Base-by-base conservation (phyloP, 2,113 vertebrate genomes). In the Catharus minimus region DNA sequence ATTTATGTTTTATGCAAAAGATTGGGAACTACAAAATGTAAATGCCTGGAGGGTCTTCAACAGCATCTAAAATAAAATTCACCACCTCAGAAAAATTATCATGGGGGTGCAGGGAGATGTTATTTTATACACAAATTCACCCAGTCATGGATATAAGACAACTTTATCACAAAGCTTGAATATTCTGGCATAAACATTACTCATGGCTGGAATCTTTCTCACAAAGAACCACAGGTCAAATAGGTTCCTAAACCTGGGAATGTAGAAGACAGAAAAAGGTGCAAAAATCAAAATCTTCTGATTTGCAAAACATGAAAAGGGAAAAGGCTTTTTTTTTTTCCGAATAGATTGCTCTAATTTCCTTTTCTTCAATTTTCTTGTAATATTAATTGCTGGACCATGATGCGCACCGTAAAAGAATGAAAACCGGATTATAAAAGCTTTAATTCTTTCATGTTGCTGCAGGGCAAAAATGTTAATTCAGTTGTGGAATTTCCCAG, bases 131-230 rank as follows among this genome's bases (percentile, higher is more conserved):
- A 44, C 3, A 0, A 90, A 58, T 12, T 74, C 22, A 24, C 27
- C 17, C 28, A 41, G 49, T 57, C 50, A 78, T 61, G 36, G 44
- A 44, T 64, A 78, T 44, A 49, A 81, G 49, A 78, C 65, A 81
- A 50, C 7, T 83, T 66, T 69, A 53, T 68, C 41, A 49, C 39
- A 56, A 88, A 60, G 7, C 26, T 60, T 67, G 19, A 88, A 47
- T 47, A 47, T 7, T 13, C 83, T 3, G 0, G 2, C 8, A 2
- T 44, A 30, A 71, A 44, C 7, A 33, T 6, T 10, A 22, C 2
- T 66, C n/a, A 16, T 39, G 2, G 0, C 32, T 66, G 33, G 38
- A 82, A 81, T 15, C 2, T 71, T 81, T 88, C 47, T 50, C 23
- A 71, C 44, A 64, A 62, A 60, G 30, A 74, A 11, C 4, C 18